Evolutionary conservation across 2,113 vertebrate species (phyloP).

Genomic region (Hydrochoerus hydrochaeris): DNA sequence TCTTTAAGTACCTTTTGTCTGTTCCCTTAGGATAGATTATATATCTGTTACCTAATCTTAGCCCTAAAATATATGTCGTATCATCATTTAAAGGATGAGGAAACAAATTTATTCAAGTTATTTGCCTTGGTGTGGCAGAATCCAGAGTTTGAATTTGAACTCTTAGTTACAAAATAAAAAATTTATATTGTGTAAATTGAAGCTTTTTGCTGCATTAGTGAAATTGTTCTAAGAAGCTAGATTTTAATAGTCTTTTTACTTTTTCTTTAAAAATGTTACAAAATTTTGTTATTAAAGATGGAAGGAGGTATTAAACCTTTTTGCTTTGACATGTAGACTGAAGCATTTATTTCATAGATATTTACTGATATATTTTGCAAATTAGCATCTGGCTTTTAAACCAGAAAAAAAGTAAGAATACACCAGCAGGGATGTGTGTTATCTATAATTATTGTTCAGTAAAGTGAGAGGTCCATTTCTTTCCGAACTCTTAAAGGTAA

Average conservation of each 20-base stretch:
- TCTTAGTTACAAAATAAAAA: slow-evolving; percentile 48
- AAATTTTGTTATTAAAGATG: slow-evolving; percentile 6
- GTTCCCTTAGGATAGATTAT: background rate
- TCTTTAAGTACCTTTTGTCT: background rate
- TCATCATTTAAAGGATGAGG: background rate
- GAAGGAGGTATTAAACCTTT: background rate
- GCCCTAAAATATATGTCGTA: background rate
- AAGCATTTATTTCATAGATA: background rate
- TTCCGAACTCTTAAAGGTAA: slow-evolving; percentile 32
- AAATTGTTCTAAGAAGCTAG: background rate
- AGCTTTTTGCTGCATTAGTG: slow-evolving; percentile 7
- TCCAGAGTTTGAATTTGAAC: slow-evolving; percentile 12
- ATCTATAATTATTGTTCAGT: slow-evolving; percentile 1
- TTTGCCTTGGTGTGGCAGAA: slow-evolving; percentile 10
- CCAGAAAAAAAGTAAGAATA: background rate
- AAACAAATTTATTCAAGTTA: background rate
- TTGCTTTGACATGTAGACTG: background rate
- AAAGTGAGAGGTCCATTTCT: slow-evolving; percentile 25
- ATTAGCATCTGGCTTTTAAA: slow-evolving; percentile 41
- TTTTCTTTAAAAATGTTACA: slow-evolving; percentile 16
- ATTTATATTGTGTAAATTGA: slow-evolving; percentile 1
- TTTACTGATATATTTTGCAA: slow-evolving; percentile 3
- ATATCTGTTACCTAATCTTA: slow-evolving; percentile 18
- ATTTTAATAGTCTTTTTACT: slow-evolving; percentile 42
- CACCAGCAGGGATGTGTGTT: background rate